Percentiles rank a stretch among this genome's conserved stretches.
Conservation (phyloP, 2,888 invertebrate genomes). For the Chouioia cunea region DNA sequence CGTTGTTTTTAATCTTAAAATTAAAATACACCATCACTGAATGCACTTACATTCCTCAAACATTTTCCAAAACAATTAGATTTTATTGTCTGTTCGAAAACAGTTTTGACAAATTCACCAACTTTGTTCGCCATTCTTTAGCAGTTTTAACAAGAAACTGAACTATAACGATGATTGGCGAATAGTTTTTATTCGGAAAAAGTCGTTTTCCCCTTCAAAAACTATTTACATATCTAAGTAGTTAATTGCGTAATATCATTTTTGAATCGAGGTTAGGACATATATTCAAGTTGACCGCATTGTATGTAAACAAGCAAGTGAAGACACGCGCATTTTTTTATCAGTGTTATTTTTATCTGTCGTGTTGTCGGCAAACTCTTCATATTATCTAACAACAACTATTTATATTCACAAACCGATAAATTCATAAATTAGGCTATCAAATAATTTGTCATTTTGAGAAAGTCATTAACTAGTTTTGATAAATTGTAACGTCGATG, state of each 20-base stretch:
- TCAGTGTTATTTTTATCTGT: no score
- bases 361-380: no score
- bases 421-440: no score
- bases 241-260: slow-evolving; percentile 7
- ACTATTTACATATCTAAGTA: no score
- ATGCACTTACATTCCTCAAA: slow-evolving; percentile 68
- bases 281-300: background rate
- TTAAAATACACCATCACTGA: no score
- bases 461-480: no score
- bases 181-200: slow-evolving; percentile 7
- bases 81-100: slow-evolving; percentile 62
- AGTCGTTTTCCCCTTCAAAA: background rate
- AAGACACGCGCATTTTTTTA: background rate
- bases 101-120: slow-evolving; percentile 65
- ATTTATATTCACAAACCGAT: no score
- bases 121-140: slow-evolving; percentile 22
- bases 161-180: background rate
- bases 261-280: slow-evolving; percentile 12
- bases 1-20: no score
- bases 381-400: no score
- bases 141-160: background rate
- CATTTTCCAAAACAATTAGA: slow-evolving; percentile 68
- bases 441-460: no score
- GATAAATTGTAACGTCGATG: no score
- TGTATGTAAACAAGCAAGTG: background rate